Evolutionary conservation across 2,888 invertebrate species (phyloP), one percentile per base, ranked within the genome.

Genomic region (Xanthorhoe designata): DNA sequence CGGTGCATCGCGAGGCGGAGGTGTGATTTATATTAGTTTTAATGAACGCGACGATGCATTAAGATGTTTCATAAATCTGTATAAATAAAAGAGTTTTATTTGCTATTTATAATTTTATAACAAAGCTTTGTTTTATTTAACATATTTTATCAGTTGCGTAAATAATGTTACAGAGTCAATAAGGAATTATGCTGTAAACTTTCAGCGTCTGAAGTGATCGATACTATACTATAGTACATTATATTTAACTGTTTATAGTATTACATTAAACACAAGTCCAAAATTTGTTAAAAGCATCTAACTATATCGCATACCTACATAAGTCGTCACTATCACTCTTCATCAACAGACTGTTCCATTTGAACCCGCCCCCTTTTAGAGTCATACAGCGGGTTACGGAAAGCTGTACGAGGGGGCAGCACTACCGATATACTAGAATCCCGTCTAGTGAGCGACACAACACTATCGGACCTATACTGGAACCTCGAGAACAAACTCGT

Each of bases 371-470:
- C 88, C 75, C 90, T 87, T 78, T 81, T 89, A 0, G 92, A 92
- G 64, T 89, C 84, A 72, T 92, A 92, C 72, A 92, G 68, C 0
- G 92, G 92, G 76, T 92, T 92, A 24, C 90, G 88, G 65, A 92
- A 92, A 0, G 90, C 88, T 0, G 88, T 85, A 38, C 82, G 78
- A 4, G 73, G 75, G 5, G 79, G 72, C 6, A 78, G 74, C 47
- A 82, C 83, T 0, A 80, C 76, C 0, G 77, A 76, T 2, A 68
- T 61, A 24, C 53, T 64, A 54, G 92, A 92, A 69, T 90, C 91
- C 59, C 90, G 82, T 60, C 92, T 77, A 0, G 92, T 89, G 69
- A 92, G 74, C 24, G 91, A 90, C 7, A 92, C 88, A 0, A 91
- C 81, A 73, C 92, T 92, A 0, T 92, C 92, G 5, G 90, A 87